Evolutionary conservation across 2,113 vertebrate species (phyloP), one percentile per base, ranked within the genome.

Genomic region (Nycticebus coucang): DNA sequence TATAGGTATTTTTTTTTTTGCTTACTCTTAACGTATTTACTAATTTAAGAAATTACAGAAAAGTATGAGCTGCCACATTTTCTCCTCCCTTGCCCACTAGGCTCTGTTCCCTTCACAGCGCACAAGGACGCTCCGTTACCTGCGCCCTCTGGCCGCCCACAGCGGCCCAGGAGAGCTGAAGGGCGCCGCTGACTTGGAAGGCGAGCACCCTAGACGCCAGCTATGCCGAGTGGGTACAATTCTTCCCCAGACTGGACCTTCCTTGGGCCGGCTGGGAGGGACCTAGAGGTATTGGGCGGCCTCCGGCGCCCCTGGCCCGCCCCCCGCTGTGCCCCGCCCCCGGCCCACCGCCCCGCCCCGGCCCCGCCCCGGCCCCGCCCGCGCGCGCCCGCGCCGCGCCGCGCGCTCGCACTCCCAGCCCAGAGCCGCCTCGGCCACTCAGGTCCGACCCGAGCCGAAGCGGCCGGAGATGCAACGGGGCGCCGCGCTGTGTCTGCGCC

Each of bases 401-500:
- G 79, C 28, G 60, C 60, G 69, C 53, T 28, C 86, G 9, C 89
- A 81, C 59, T 87, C 8, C 1, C 24, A n/a, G 62, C 93, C 26
- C 68, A 0, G 17, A 62, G 94, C 89, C 0, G 92, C 89, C 0
- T 79, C 85, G 22, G 91, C 85, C 45, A 35, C 77, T 12, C 69
- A 18, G 60, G 83, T 95, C 85, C 1, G 41, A 75, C 69, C 87
- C 68, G 89, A 24, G 96, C 89, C n/a, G 22, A 92, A 81, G 89
- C 81, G 90, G 95, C 97, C 66, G 94, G 97, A 98, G 95, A 97
- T 97, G 97, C 97, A 75, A 86, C 79, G 19, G 59, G 77, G 86
- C 53, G 60, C 95, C 80, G 92, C 78, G 78, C 57, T 30, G 82
- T 89, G 91, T 88, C 93, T 97, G 86, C 86, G 87, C 86, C 95